Base-by-base conservation (phyloP, 2,888 invertebrate genomes). In the Notodonta dromedarius region DNA sequence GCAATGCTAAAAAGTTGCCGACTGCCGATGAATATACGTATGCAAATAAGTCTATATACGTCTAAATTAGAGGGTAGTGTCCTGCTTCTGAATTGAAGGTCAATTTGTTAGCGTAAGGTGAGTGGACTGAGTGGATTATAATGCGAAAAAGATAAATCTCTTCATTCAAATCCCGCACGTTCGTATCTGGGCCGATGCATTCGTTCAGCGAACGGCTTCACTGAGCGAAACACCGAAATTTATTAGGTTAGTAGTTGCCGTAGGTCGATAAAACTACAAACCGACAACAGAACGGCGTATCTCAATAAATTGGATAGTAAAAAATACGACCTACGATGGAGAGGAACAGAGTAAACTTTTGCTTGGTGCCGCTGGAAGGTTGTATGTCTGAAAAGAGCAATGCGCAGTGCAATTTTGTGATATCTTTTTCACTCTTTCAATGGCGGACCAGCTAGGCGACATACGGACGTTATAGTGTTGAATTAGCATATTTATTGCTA, bases 231-330 rank as follows among this genome's bases (percentile, higher is more conserved):
- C 93, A 91, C 93, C 91, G 82, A 93, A 93, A 93, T 93, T 93
- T 93, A 93, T 93, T 93, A 83, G 93, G 93, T 93, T 93, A 93
- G 92, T 93, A 93, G 93, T 93, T 87, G 88, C 92, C 88, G 87
- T 90, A 92, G 93, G 93, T 93, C 93, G 93, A 93, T 93, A 93
- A 93, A 93, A 91, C 88, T 89, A 85, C 79, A 76, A 69, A 75
- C 76, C 83, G 76, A 80, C 79, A 78, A 74, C 80, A 83, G 79
- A 92, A 92, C 70, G 88, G 72, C 88, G 87, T 91, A 91, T 86
- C 85, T 90, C 85, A 77, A 80, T 78, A 80, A 85, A 86, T 86
- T 70, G 74, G 74, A 73, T 71, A 74, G 77, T 76, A 86, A 88
- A 90, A 89, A 86, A 87, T 82, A 88, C 89, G 83, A 91, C 92